These are phyloP conservation scores for Philypnodon macrostomus DNA, from an alignment of 2,797 vertebrate genomes.

Conservation along the genomic window DNA sequence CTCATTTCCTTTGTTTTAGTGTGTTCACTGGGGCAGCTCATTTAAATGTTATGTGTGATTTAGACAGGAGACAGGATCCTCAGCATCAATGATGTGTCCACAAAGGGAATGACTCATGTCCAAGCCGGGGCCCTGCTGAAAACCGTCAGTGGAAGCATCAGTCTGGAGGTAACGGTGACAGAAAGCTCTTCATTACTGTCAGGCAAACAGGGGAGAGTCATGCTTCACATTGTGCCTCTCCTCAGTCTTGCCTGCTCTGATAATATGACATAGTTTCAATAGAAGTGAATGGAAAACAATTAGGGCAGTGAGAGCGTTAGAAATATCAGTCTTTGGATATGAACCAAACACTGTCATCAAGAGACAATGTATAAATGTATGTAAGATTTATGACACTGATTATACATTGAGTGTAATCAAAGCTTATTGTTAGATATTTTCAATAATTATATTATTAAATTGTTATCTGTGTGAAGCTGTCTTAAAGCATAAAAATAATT, in stretches of 20 bases:
- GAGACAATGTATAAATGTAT: too few relatives aligned
- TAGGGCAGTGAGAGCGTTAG: not conserved
- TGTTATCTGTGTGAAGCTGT: too few relatives aligned
- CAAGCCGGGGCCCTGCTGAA: slow-evolving; percentile 84
- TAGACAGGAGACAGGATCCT: slow-evolving; percentile 89
- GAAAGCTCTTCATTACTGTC: slow-evolving; percentile 19
- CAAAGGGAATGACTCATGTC: slow-evolving; percentile 84
- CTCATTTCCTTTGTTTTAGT: too few relatives aligned
- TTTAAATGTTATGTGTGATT: slow-evolving; percentile 20
- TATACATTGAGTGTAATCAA: slow-evolving; percentile 1
- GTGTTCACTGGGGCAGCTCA: too few relatives aligned
- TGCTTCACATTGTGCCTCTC: slow-evolving; percentile 8
- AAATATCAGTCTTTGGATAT: not conserved
- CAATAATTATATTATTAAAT: too few relatives aligned
- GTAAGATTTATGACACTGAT: slow-evolving; percentile 12
- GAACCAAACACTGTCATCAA: slow-evolving; percentile 15
- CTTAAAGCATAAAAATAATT: too few relatives aligned
- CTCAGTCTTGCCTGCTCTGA: slow-evolving; percentile 9
- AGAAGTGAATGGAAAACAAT: slow-evolving; percentile 1
- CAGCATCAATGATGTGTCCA: slow-evolving; percentile 83
- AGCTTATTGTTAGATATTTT: not conserved
- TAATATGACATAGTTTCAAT: slow-evolving; percentile 11
- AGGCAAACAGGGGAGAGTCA: slow-evolving; percentile 7
- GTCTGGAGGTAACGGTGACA: slow-evolving; percentile 80
- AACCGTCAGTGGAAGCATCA: slow-evolving; percentile 79